Conservation (phyloP, 2,888 invertebrate genomes). For the Cataglyphis cursor region DNA sequence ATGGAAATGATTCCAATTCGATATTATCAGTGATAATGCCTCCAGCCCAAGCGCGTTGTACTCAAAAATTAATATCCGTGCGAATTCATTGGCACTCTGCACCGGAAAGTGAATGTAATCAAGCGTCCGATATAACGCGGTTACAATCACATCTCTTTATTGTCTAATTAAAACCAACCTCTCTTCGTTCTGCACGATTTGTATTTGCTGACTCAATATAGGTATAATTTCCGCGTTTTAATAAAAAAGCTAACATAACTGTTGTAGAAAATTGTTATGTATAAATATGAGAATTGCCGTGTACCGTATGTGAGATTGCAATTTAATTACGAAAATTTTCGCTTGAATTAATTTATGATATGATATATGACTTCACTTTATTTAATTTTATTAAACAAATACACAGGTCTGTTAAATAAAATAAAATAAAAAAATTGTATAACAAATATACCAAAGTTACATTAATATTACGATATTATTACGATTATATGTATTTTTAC, state of each 20-base stretch:
- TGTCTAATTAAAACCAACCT: conserved; percentile 77
- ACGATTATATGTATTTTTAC: background rate
- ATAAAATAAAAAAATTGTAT: background rate
- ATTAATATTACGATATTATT: conserved; percentile 7
- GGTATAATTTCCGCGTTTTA: conserved; percentile 7
- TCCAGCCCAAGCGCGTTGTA: conserved; percentile 49
- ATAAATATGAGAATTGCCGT: conserved; percentile 1
- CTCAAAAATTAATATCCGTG: conserved; percentile 75
- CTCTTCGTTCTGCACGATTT: conserved; percentile 58
- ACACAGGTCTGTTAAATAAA: background rate
- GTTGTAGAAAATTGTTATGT: background rate
- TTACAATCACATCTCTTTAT: conserved; percentile 75
- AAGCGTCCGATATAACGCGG: conserved; percentile 75
- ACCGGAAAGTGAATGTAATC: conserved; percentile 75
- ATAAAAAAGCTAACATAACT: conserved; percentile 19
- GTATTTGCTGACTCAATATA: conserved; percentile 61
- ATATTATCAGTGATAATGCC: conserved; percentile 74
- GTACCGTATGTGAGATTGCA: background rate
- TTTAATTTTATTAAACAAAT: background rate
- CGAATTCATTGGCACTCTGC: conserved; percentile 64
- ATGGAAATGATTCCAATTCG: conserved; percentile 68
- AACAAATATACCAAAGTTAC: background rate
- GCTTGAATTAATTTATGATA: background rate
- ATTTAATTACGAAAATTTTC: conserved; percentile 20
- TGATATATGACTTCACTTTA: background rate